These are phyloP conservation scores for Scaptomyza parva DNA, from an alignment of 2,888 invertebrate genomes.

Conservation along the genomic window DNA sequence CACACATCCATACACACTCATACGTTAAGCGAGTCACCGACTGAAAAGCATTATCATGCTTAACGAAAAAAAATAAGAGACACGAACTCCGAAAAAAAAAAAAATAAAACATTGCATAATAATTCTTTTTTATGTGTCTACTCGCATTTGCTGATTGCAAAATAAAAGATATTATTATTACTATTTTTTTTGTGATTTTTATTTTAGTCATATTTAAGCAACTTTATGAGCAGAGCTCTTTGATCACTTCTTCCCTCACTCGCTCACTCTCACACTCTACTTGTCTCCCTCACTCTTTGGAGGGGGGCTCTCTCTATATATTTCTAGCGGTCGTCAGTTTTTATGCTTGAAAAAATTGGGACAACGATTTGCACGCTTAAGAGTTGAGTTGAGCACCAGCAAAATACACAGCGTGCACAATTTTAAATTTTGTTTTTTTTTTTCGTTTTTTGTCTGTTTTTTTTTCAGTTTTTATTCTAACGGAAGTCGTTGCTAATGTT, in stretches of 20 bases:
- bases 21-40: not conserved
- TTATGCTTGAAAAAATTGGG: slow-evolving; percentile 80
- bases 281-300: slow-evolving; percentile 5
- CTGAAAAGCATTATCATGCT: slow-evolving; percentile 59
- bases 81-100: slow-evolving; percentile 21
- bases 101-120: slow-evolving; percentile 63
- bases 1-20: not conserved
- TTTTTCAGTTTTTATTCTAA: slow-evolving; percentile 55
- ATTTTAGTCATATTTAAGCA: slow-evolving; percentile 37
- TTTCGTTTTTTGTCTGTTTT: slow-evolving; percentile 32
- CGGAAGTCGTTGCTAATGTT: slow-evolving; percentile 64
- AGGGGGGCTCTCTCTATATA: slow-evolving; percentile 19
- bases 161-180: slow-evolving; percentile 45
- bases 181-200: slow-evolving; percentile 16
- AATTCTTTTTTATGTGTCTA: slow-evolving; percentile 73
- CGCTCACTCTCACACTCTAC: not conserved
- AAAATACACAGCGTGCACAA: slow-evolving; percentile 29
- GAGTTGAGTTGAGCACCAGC: slow-evolving; percentile 32
- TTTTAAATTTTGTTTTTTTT: slow-evolving; percentile 55
- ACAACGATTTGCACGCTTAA: slow-evolving; percentile 75
- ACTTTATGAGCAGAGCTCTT: slow-evolving; percentile 42
- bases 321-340: slow-evolving; percentile 57
- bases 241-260: slow-evolving; percentile 7
- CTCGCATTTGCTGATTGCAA: slow-evolving; percentile 55
- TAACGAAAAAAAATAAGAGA: slow-evolving; percentile 18